These are phyloP conservation scores for Phalacrocorax brasilianus DNA, from an alignment of 2,113 vertebrate species.

Conservation along the genomic window DNA sequence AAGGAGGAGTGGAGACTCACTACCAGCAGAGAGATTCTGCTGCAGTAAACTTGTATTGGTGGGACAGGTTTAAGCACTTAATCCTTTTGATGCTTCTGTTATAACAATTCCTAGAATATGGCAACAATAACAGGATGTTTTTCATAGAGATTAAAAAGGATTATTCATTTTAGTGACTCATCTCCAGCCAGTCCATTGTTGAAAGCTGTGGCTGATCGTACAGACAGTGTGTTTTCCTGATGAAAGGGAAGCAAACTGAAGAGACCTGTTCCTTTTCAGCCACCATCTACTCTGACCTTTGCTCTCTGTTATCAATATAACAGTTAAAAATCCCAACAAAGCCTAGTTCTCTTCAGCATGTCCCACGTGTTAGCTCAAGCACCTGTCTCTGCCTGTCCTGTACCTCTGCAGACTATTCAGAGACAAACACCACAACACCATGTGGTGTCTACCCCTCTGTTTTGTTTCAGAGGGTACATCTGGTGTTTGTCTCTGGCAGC, in stretches of 20 bases:
- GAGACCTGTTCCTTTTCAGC: not conserved
- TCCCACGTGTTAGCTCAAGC: not conserved
- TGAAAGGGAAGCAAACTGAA: slow-evolving; percentile 26
- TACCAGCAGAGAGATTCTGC: not conserved
- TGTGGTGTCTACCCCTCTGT: not conserved
- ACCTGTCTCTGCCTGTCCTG: not conserved
- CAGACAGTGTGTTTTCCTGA: not conserved
- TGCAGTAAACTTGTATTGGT: slow-evolving; percentile 3
- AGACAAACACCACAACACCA: not conserved
- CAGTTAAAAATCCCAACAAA: not conserved
- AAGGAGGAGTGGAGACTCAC: not conserved
- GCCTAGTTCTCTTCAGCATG: not conserved
- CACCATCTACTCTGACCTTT: not conserved
- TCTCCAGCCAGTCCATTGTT: slow-evolving; percentile 25
- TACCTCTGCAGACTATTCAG: not conserved
- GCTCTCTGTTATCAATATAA: not conserved
- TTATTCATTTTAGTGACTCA: slow-evolving; percentile 62
- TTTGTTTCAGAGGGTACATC: not conserved
- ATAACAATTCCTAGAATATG: slow-evolving; percentile 60
- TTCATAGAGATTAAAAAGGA: slow-evolving; percentile 53
- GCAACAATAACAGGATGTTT: slow-evolving; percentile 59
- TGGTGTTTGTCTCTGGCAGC: too few species aligned
- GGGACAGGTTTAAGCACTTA: slow-evolving; percentile 42
- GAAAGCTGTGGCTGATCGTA: not conserved
- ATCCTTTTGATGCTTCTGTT: slow-evolving; percentile 39